Evolutionary conservation across 2,888 invertebrate species (phyloP).

Genomic region (Meiosimyza platycephala): DNA sequence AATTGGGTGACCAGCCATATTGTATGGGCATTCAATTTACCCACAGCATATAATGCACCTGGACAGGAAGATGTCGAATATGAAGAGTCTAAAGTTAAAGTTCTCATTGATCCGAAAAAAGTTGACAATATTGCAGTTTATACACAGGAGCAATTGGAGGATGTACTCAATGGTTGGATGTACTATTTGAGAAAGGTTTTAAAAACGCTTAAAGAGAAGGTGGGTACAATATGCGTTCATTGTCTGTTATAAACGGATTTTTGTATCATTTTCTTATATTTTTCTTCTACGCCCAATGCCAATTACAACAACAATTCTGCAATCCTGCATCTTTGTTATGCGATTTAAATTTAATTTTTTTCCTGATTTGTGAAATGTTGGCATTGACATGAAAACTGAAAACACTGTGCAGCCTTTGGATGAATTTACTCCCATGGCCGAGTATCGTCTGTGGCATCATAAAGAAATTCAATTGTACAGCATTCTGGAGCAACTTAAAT

Average conservation of each 20-base stretch:
- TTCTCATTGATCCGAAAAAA: conserved; percentile 60
- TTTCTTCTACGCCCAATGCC: neutral
- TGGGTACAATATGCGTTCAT: conserved; percentile 26
- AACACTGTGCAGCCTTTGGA: conserved; percentile 69
- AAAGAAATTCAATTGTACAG: conserved; percentile 81
- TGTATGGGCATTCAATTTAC: conserved; percentile 64
- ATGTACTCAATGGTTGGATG: conserved; percentile 69
- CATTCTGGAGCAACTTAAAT: conserved; percentile 84
- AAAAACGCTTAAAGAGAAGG: conserved; percentile 58
- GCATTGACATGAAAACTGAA: neutral
- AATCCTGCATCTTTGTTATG: neutral
- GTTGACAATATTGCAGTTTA: conserved; percentile 55
- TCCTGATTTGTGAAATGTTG: neutral
- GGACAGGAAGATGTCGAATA: conserved; percentile 64
- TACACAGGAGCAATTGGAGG: conserved; percentile 69
- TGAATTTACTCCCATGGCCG: conserved; percentile 84
- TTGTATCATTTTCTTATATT: neutral
- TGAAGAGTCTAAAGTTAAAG: conserved; percentile 63
- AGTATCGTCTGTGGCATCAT: conserved; percentile 88
- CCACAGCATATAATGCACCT: conserved; percentile 63
- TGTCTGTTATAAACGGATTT: neutral
- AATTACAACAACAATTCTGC: neutral
- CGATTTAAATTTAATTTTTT: neutral
- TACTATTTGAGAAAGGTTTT: conserved; percentile 67
- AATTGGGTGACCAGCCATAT: conserved; percentile 67